Evolutionary conservation across 2,888 invertebrate species (phyloP).

Genomic region (Acanthopleura granulata): DNA sequence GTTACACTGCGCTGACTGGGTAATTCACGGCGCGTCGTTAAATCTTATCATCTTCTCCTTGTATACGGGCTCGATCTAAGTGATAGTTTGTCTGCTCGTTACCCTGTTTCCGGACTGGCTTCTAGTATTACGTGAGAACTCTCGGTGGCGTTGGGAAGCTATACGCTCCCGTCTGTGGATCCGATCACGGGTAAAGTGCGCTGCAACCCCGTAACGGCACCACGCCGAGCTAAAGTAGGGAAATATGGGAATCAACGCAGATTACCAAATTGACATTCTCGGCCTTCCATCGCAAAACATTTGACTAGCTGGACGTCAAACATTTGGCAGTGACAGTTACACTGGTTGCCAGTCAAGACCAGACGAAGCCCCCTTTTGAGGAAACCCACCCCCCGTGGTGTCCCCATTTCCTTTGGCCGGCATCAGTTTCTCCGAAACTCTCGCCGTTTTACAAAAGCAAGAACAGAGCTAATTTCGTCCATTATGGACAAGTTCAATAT

Average conservation of each 20-base stretch:
- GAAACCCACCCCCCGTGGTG: not conserved
- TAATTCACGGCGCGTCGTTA: too few relatives aligned
- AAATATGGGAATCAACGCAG: conserved; percentile 7
- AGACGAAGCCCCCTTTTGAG: conserved; percentile 7
- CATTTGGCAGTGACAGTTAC: conserved; percentile 10
- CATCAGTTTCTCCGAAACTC: not conserved
- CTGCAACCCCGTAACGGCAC: too few relatives aligned
- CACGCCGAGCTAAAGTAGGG: not conserved
- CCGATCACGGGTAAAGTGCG: too few relatives aligned
- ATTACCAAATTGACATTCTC: conserved; percentile 2
- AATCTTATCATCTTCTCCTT: too few relatives aligned
- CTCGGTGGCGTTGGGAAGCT: too few relatives aligned
- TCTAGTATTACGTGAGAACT: too few relatives aligned
- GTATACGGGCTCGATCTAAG: too few relatives aligned
- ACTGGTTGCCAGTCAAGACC: not conserved
- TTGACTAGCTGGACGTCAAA: conserved; percentile 7
- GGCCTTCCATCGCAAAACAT: conserved; percentile 10
- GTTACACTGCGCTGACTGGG: too few relatives aligned
- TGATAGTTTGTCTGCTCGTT: too few relatives aligned
- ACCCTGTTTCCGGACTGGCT: too few relatives aligned
- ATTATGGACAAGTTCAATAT: not conserved
- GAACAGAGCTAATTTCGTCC: not conserved
- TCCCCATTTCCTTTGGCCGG: not conserved
- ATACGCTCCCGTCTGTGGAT: too few relatives aligned
- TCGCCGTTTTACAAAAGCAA: not conserved